Evolutionary conservation across 2,113 vertebrate genomes (phyloP).

Genomic region (Poeciliopsis retropinna): DNA sequence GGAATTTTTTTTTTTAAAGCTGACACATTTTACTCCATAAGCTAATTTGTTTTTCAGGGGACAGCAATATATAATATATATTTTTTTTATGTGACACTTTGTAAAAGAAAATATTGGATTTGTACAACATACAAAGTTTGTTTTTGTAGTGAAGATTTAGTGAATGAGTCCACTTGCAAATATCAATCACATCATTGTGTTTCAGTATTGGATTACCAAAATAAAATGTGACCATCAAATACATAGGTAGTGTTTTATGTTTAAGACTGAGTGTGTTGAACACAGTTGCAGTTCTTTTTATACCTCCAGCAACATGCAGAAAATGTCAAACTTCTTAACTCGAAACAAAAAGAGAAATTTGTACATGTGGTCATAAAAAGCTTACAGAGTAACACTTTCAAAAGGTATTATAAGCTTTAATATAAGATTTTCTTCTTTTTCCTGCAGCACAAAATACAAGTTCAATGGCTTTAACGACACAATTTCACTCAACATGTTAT

Average conservation of each 20-base stretch:
- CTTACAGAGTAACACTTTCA: conserved; percentile 62
- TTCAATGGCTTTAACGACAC: conserved; percentile 69
- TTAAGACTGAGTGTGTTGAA: conserved; percentile 38
- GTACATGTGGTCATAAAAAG: conserved; percentile 58
- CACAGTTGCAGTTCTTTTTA: conserved; percentile 38
- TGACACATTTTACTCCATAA: conserved; percentile 10
- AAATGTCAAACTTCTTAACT: conserved; percentile 34
- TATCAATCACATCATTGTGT: not conserved
- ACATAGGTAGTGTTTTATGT: conserved; percentile 64
- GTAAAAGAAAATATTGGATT: not conserved
- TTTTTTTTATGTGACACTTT: not conserved
- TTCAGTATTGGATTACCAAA: conserved; percentile 51
- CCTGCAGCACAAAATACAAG: conserved; percentile 64
- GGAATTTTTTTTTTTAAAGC: not conserved
- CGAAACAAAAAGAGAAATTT: conserved; percentile 43
- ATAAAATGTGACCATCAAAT: conserved; percentile 46
- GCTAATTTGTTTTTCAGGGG: not conserved
- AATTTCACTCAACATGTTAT: conserved; percentile 60
- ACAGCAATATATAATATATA: not conserved
- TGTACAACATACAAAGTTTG: not conserved
- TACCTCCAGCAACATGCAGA: conserved; percentile 57
- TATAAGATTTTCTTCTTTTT: conserved; percentile 56
- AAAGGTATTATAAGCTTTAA: conserved; percentile 70
- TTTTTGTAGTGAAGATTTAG: conserved; percentile 16
- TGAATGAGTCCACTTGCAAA: conserved; percentile 26